phyloP scores from a whole-genome alignment of 1,140 invertebrate species.

The Formica selysi region DNA sequence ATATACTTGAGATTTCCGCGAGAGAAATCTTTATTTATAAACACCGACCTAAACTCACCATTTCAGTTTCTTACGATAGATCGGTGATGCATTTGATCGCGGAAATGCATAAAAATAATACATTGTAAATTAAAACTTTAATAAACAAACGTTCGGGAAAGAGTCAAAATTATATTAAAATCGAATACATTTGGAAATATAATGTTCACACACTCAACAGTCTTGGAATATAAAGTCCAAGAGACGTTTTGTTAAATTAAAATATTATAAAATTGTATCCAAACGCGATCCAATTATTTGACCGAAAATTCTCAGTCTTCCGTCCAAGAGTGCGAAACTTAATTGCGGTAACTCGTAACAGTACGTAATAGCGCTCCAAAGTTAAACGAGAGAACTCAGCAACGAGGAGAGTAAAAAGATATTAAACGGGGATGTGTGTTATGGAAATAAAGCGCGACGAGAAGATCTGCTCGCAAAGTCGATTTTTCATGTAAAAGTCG shows the following conservation, averaged over 20 bases:
- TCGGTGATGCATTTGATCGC: neutral
- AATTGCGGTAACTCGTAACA: neutral
- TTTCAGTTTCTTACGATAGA: neutral
- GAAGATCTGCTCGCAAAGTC: neutral
- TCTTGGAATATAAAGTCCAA: too few species aligned
- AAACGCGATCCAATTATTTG: neutral
- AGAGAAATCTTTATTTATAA: constrained; percentile 22
- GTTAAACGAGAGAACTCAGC: neutral
- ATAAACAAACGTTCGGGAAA: neutral
- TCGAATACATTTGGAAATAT: neutral
- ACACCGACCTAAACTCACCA: constrained; percentile 1
- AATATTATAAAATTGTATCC: neutral
- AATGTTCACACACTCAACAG: neutral
- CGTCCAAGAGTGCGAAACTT: neutral
- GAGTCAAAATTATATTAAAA: neutral
- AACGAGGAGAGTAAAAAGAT: neutral
- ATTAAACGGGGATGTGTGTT: neutral
- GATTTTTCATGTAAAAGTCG: constrained; percentile 45
- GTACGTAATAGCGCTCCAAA: neutral
- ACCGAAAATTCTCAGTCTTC: neutral
- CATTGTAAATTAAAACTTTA: neutral
- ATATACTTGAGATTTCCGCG: neutral
- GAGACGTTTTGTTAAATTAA: neutral
- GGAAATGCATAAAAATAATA: neutral
- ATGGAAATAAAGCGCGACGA: neutral